Conservation (phyloP, 2,113 vertebrate species). For the Callipepla squamata region DNA sequence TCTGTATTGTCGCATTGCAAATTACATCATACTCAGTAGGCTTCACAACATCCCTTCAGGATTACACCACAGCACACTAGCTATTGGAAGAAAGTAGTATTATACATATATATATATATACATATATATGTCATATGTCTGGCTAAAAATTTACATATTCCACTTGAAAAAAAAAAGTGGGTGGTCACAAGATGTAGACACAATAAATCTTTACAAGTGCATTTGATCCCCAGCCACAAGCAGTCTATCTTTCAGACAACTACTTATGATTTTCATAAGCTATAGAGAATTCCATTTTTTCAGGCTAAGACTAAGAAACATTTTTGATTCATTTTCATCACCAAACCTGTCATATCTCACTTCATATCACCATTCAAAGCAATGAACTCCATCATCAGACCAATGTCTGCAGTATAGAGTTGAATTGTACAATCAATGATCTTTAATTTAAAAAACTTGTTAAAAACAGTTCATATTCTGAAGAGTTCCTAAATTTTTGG, state of each 20-base stretch:
- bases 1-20: conserved; percentile 1
- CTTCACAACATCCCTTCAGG: background rate
- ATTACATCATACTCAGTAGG: background rate
- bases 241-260: background rate
- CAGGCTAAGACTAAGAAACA: background rate
- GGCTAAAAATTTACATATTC: background rate
- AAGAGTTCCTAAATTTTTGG: background rate
- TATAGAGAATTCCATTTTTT: background rate
- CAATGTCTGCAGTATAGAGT: background rate
- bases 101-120: background rate
- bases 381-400: background rate
- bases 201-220: background rate
- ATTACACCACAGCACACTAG: background rate
- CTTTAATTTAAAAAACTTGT: background rate
- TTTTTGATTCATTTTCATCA: background rate
- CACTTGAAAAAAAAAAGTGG: background rate
- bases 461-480: background rate
- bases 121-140: background rate
- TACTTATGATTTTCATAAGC: background rate
- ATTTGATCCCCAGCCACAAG: background rate
- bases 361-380: background rate
- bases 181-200: background rate
- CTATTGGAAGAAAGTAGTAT: background rate
- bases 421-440: background rate
- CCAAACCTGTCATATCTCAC: background rate